Conservation (phyloP, 37 sponge, comb jelly and placozoan genomes). For the Lycopodina hypogea region DNA sequence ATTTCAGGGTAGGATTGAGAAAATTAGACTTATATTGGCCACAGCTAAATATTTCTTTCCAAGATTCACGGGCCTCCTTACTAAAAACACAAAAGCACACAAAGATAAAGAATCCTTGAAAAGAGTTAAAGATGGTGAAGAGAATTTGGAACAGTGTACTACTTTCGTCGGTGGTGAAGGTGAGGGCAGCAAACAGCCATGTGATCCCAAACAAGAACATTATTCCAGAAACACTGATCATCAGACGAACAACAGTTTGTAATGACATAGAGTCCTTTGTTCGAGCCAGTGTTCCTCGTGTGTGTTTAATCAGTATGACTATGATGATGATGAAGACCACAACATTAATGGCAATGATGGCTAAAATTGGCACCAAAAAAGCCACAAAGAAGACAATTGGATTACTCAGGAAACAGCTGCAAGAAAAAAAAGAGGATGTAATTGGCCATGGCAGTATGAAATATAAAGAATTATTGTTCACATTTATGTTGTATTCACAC, state of each 20-base stretch:
- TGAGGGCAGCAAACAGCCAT: constrained; percentile 32
- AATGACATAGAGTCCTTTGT: background rate
- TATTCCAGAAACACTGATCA: too few relatives aligned
- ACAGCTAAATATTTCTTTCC: constrained; percentile 4
- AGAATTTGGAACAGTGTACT: constrained; percentile 3
- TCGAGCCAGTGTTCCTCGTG: constrained; percentile 9
- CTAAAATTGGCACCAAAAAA: constrained; percentile 19
- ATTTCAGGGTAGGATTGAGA: constrained; percentile 32
- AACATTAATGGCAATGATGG: background rate
- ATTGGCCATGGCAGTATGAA: too few relatives aligned
- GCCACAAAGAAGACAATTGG: too few relatives aligned
- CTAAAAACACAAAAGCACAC: constrained; percentile 21
- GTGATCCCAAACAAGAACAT: too few relatives aligned
- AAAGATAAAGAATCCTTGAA: constrained; percentile 44
- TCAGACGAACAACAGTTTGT: too few relatives aligned
- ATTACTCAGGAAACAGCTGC: constrained; percentile 32
- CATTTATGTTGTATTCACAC: too few relatives aligned
- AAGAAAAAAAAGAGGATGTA: too few relatives aligned
- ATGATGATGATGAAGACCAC: constrained; percentile 5
- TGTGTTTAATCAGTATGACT: constrained; percentile 11
- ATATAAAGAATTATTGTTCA: too few relatives aligned
- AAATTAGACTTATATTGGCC: constrained; percentile 14
- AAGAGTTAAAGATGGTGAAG: too few relatives aligned
- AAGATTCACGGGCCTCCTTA: too few relatives aligned
- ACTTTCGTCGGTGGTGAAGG: background rate